Evolutionary conservation across 2,888 invertebrate genomes (phyloP).

Genomic region (Leptodirus hochenwartii): DNA sequence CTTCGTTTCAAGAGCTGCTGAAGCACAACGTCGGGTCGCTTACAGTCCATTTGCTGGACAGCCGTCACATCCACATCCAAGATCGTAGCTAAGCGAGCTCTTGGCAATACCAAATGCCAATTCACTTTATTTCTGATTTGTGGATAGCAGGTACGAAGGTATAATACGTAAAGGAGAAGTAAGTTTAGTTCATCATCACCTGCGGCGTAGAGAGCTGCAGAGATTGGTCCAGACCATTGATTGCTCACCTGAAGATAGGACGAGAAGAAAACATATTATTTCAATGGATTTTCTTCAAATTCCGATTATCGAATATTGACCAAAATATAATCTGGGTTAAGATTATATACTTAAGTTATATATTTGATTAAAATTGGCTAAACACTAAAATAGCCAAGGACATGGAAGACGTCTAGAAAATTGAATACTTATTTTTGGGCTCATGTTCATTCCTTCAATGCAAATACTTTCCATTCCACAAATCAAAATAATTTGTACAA

Average conservation of each 20-base stretch:
- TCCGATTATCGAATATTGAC: too few species aligned
- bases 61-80: slow-evolving; percentile 22
- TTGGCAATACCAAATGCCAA: slow-evolving; percentile 58
- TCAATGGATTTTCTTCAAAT: too few species aligned
- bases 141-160: slow-evolving; percentile 55
- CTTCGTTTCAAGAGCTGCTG: slow-evolving; percentile 39
- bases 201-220: slow-evolving; percentile 62
- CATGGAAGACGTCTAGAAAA: too few species aligned
- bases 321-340: too few species aligned
- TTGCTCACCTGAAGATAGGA: slow-evolving; percentile 57
- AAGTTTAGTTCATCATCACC: slow-evolving; percentile 59
- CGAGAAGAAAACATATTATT: neutral
- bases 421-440: too few species aligned
- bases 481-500: too few species aligned
- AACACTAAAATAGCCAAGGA: too few species aligned
- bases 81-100: slow-evolving; percentile 27
- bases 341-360: too few species aligned
- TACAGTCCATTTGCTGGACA: slow-evolving; percentile 36
- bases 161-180: slow-evolving; percentile 54
- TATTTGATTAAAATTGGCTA: too few species aligned
- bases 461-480: too few species aligned
- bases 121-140: slow-evolving; percentile 53
- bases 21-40: slow-evolving; percentile 44
- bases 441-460: too few species aligned
- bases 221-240: slow-evolving; percentile 76